A percentile compares a stretch with the other conserved stretches of the same genome.
Conservation (phyloP, 2,797 vertebrate genomes). For the Leptodactylus fallax region DNA sequence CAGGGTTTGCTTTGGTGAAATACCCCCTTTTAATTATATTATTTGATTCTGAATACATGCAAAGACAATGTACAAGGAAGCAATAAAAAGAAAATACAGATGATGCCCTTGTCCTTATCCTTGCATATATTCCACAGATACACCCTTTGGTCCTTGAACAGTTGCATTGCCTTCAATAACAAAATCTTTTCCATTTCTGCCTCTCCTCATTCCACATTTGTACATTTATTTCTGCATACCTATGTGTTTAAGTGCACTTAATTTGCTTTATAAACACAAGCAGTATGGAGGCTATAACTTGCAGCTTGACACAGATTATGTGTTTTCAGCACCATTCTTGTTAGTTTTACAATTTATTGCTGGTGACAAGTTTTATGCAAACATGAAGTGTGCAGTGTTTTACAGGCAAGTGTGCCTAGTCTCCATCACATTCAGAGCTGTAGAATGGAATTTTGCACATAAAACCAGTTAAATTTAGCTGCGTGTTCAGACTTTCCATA, state of each 20-base stretch:
- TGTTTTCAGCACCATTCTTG: constrained; percentile 59
- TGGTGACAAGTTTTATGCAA: constrained; percentile 58
- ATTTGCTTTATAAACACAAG: constrained; percentile 38
- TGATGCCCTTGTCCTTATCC: too few relatives aligned
- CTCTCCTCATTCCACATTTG: not conserved
- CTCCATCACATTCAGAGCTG: constrained; percentile 43
- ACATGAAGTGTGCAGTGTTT: constrained; percentile 44
- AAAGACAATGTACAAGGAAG: not conserved
- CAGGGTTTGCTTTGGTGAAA: not conserved
- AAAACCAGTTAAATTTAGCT: constrained; percentile 51
- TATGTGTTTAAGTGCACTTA: constrained; percentile 49
- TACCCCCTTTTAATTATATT: not conserved
- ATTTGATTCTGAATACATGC: not conserved
- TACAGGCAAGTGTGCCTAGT: constrained; percentile 49
- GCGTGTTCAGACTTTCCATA: constrained; percentile 57
- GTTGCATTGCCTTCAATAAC: not conserved
- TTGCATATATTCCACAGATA: not conserved
- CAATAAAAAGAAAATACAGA: not conserved
- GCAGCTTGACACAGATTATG: constrained; percentile 60
- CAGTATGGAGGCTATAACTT: constrained; percentile 50
- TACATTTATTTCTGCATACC: constrained; percentile 13
- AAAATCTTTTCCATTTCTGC: not conserved
- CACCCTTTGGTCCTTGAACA: not conserved
- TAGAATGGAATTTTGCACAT: constrained; percentile 58
- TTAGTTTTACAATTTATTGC: constrained; percentile 61